Base-by-base conservation (phyloP, 2,888 invertebrate species). In the Tribolium freemani region DNA sequence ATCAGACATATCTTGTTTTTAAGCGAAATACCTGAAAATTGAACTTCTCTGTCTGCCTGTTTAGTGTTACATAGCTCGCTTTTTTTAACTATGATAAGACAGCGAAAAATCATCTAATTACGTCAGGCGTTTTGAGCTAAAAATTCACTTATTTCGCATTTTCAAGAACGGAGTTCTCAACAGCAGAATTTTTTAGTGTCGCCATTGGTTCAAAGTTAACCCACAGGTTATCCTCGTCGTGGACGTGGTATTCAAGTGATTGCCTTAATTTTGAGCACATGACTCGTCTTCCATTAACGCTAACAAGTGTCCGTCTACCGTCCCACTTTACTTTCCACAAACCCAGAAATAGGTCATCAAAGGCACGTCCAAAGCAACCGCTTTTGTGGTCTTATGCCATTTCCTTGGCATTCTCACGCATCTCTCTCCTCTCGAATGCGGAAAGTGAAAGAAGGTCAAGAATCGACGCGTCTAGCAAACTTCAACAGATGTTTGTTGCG, bases 391-490 rank as follows among this genome's bases (percentile, higher is more conserved):
- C 38, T 38, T 38, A 8, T 38, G 38, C 38, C 38, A 38, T 60
- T 51, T 44, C 64, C 11, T 21, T 51, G 45, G 11, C 31, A 31
- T 11, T 63, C 38, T 54, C 56, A 38, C 38, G 38, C 38, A 38
- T n/a, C 38, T 38, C 38, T 26, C 26, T 26, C 26, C 26, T 26
- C 38, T n/a, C 8, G 38, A 46, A 21, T 31, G 38, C 20, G 63
- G 20, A 71, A 57, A 64, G 64, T 54, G 54, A 71, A 67, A 71
- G 66, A 66, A 70, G 70, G 70, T 70, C 70, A 70, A 70, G 70
- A 63, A 70, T 63, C 48, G 67, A 56, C 30, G 66, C 66, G 66
- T 38, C 57, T 10, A 54, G 57, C 11, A 31, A 6, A 21, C 5
- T 45, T 13, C 10, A 56, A 61, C 70, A 70, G 61, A 70, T 70